Conservation (phyloP, 2,888 invertebrate species). For the Eustalomyia histrio region DNA sequence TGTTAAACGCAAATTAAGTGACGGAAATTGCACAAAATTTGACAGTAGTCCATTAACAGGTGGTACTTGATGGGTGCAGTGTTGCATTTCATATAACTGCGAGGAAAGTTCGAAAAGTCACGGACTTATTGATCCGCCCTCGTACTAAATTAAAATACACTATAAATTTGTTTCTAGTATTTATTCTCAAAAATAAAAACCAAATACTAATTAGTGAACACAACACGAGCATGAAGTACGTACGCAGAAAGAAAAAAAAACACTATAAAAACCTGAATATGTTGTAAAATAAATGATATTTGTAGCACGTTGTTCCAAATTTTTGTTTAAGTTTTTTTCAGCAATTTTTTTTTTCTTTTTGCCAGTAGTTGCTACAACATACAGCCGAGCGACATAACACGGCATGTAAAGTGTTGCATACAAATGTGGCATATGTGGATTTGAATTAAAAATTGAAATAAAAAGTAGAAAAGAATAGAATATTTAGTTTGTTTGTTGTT, state of each 20-base stretch:
- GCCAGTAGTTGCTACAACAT: conserved; percentile 31
- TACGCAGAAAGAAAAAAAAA: conserved; percentile 27
- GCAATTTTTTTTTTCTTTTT: conserved; percentile 26
- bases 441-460: conserved; percentile 27
- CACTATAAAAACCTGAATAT: conserved; percentile 50
- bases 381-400: conserved; percentile 63
- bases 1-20: too few species aligned
- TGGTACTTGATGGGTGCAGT: too few species aligned
- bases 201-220: conserved; percentile 65
- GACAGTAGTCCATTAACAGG: too few species aligned
- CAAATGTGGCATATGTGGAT: conserved; percentile 64
- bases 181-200: conserved; percentile 9
- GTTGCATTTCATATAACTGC: too few species aligned
- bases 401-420: conserved; percentile 63
- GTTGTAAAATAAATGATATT: conserved; percentile 47
- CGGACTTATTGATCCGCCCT: too few species aligned
- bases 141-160: conserved; percentile 45
- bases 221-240: conserved; percentile 60
- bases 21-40: too few species aligned
- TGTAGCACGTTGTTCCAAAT: conserved; percentile 65
- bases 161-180: neutral
- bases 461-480: conserved; percentile 46
- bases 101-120: too few species aligned
- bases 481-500: conserved; percentile 43
- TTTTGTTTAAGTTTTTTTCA: conserved; percentile 44